Conservation (phyloP, 1,140 invertebrate species). For the Temnothorax curvispinosus region DNA sequence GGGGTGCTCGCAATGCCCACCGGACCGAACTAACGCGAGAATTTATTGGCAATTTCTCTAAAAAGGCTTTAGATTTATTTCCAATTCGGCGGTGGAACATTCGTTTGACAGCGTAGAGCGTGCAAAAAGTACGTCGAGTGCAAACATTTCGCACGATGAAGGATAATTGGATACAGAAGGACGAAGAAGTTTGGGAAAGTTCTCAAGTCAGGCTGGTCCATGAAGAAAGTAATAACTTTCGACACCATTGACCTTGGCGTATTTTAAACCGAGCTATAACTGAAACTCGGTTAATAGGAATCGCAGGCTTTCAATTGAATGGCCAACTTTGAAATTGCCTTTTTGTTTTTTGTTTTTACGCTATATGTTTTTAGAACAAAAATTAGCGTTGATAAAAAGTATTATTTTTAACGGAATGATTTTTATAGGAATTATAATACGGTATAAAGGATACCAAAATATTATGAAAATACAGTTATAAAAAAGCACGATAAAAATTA, state of each 20-base stretch:
- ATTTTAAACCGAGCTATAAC: constrained; percentile 57
- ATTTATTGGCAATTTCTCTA: constrained; percentile 85
- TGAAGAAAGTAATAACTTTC: constrained; percentile 37
- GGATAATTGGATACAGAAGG: constrained; percentile 69
- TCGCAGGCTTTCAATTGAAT: constrained; percentile 18
- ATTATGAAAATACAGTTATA: neutral
- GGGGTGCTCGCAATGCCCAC: constrained; percentile 76
- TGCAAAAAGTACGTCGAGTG: constrained; percentile 12
- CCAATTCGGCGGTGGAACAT: constrained; percentile 72
- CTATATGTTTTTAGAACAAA: neutral
- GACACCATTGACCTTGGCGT: constrained; percentile 61
- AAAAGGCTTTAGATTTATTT: constrained; percentile 83
- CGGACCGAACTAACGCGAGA: constrained; percentile 79
- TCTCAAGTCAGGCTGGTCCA: constrained; percentile 24
- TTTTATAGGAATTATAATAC: neutral
- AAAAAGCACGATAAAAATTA: neutral
- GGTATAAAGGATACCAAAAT: neutral
- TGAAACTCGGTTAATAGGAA: constrained; percentile 57
- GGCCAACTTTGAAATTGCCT: neutral
- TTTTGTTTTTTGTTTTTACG: neutral
- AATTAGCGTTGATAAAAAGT: neutral
- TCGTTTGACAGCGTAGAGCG: constrained; percentile 31
- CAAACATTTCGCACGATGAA: constrained; percentile 38
- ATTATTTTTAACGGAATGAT: neutral
- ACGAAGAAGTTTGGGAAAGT: constrained; percentile 56